Percentiles rank a stretch among this genome's conserved stretches.
phyloP scores from a whole-genome alignment of 2,113 vertebrate genomes.

The Paratilapia polleni region DNA sequence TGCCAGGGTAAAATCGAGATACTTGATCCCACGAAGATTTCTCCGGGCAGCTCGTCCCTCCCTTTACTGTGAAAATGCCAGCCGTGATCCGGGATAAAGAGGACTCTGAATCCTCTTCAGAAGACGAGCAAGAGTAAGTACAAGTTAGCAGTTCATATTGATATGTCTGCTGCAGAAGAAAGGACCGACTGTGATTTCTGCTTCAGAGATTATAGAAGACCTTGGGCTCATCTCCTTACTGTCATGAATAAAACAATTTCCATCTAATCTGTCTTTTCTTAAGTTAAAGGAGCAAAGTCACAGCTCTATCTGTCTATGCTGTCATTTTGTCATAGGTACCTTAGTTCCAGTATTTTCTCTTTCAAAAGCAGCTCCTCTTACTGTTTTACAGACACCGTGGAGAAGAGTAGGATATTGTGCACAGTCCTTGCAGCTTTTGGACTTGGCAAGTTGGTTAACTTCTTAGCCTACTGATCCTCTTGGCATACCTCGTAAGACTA shows the following conservation, averaged over 20 bases:
- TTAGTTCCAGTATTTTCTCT: neutral
- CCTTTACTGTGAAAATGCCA: constrained; percentile 83
- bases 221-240: neutral
- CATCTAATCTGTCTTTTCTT: neutral
- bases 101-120: constrained; percentile 83
- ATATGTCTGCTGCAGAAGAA: neutral
- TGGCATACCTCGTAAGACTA: neutral
- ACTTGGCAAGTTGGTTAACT: neutral
- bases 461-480: constrained; percentile 34
- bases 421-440: constrained; percentile 11
- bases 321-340: neutral
- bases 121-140: constrained; percentile 82
- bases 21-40: constrained; percentile 55
- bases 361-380: neutral
- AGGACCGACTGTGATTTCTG: neutral
- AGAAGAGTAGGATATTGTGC: neutral
- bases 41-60: constrained; percentile 19
- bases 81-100: constrained; percentile 84
- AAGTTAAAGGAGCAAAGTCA: neutral
- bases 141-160: neutral
- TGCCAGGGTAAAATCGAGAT: constrained; percentile 49
- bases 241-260: neutral
- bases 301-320: neutral
- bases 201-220: neutral
- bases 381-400: neutral